These are phyloP conservation scores for Nomada hirtipes DNA, from an alignment of 2,888 invertebrate genomes.

Conservation along the genomic window DNA sequence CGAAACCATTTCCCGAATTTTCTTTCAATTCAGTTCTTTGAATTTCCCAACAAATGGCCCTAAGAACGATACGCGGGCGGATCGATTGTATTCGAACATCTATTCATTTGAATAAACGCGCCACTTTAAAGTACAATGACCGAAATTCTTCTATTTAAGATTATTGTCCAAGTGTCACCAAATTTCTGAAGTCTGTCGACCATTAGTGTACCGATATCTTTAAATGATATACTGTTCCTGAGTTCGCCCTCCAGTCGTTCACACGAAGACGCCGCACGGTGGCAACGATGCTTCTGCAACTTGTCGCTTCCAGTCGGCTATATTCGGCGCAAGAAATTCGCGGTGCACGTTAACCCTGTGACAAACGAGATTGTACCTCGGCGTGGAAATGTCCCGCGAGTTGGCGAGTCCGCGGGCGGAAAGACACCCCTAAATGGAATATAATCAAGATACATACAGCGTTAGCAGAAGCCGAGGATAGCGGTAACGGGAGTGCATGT, in stretches of 20 bases:
- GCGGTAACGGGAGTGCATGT: conserved; percentile 58
- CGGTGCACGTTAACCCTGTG: conserved; percentile 61
- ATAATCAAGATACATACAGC: conserved; percentile 78
- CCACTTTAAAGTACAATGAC: no score
- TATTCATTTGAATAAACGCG: no score
- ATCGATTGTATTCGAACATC: background rate
- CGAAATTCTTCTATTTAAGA: background rate
- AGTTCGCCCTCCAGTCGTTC: conserved; percentile 26
- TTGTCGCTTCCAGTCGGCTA: conserved; percentile 56
- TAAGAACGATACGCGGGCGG: conserved; percentile 1
- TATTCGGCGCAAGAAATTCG: conserved; percentile 64
- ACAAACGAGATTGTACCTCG: conserved; percentile 70
- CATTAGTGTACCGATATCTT: background rate
- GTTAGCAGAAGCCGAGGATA: conserved; percentile 47
- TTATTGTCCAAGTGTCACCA: background rate
- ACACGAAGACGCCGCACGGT: conserved; percentile 31
- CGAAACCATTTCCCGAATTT: conserved; percentile 1
- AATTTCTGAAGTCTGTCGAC: background rate
- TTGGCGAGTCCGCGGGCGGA: conserved; percentile 58
- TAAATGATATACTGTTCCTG: conserved; percentile 2
- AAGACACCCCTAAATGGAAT: conserved; percentile 75
- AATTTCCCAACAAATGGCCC: conserved; percentile 11
- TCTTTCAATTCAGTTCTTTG: conserved; percentile 21
- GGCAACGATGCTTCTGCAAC: conserved; percentile 51
- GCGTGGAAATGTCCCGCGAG: conserved; percentile 60